Conservation (phyloP, 2,113 vertebrate species). For the Chiloscyllium plagiosum region DNA sequence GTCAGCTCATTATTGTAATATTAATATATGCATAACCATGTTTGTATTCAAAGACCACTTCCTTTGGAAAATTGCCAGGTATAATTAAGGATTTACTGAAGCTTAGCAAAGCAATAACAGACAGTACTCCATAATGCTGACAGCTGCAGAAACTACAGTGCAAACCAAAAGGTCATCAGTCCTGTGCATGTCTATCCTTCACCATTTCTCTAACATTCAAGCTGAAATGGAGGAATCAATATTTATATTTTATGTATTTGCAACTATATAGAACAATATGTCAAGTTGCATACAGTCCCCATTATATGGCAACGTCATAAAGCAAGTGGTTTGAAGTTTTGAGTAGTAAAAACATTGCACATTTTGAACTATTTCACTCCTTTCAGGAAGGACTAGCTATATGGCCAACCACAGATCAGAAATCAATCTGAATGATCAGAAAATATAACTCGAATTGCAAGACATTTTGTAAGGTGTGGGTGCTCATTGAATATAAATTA, state of each 20-base stretch:
- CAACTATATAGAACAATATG: background rate
- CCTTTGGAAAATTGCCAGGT: background rate
- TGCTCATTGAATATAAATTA: too few species aligned
- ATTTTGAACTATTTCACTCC: background rate
- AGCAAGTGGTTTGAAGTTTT: background rate
- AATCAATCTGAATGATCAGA: background rate
- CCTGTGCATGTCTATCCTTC: background rate
- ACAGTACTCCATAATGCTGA: background rate
- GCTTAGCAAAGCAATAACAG: background rate
- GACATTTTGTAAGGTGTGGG: background rate
- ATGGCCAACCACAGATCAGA: background rate
- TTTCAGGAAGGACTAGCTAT: background rate
- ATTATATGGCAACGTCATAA: background rate
- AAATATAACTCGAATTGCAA: background rate
- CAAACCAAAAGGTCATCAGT: background rate
- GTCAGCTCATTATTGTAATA: background rate
- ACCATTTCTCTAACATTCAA: background rate
- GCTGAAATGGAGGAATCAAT: background rate
- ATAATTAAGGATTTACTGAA: constrained; percentile 8
- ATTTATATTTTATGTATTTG: background rate
- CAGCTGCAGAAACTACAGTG: background rate
- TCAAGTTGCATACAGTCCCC: background rate
- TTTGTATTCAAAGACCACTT: background rate
- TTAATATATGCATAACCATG: background rate
- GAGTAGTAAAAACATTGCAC: background rate